Conservation (phyloP, 2,113 vertebrate genomes). For the Phasianus colchicus region DNA sequence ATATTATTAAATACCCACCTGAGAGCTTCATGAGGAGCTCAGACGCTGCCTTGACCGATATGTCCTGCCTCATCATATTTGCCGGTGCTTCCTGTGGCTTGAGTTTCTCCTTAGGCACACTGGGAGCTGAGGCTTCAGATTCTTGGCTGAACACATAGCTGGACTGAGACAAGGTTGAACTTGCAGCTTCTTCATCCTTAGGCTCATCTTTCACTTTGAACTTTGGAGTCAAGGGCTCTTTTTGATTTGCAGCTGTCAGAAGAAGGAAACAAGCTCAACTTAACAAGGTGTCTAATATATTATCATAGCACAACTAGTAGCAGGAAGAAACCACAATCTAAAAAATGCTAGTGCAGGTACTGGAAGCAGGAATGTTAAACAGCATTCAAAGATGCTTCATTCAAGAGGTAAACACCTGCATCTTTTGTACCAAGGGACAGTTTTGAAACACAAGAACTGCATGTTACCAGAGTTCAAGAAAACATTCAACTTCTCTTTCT, state of each 20-base stretch:
- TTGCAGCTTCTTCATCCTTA: constrained; percentile 84
- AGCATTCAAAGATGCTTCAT: neutral
- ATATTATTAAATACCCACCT: constrained; percentile 80
- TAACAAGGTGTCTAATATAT: neutral
- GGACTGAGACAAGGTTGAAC: constrained; percentile 80
- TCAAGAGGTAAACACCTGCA: neutral
- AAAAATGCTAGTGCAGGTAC: neutral
- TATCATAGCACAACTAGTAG: neutral
- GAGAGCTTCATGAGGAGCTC: constrained; percentile 98
- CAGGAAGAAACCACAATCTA: neutral
- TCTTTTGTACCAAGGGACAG: neutral
- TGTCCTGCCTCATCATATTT: constrained; percentile 88
- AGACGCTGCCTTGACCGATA: constrained; percentile 94
- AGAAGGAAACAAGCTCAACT: constrained; percentile 48
- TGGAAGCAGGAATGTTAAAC: neutral
- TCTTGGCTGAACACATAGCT: constrained; percentile 87
- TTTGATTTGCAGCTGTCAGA: constrained; percentile 94
- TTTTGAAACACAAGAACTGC: neutral
- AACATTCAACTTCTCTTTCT: neutral
- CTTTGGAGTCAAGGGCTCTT: constrained; percentile 90
- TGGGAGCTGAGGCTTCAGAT: constrained; percentile 67
- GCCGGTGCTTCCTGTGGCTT: constrained; percentile 84
- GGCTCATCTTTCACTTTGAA: constrained; percentile 96
- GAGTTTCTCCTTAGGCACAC: constrained; percentile 79
- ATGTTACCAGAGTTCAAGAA: neutral